These are phyloP conservation scores for Thera obeliscata DNA, from an alignment of 2,888 invertebrate species.

Conservation along the genomic window DNA sequence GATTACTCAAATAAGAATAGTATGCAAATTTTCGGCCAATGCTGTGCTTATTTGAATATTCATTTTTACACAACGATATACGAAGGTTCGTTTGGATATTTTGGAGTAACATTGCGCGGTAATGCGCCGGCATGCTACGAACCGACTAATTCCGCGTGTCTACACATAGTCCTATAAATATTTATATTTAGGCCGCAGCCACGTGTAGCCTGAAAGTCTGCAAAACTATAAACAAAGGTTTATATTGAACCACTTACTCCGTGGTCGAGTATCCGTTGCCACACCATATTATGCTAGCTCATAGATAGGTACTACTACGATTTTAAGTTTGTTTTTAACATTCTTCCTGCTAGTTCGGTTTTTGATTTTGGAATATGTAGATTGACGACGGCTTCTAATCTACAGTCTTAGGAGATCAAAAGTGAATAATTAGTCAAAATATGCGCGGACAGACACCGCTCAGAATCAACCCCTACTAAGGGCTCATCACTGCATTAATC, in stretches of 20 bases:
- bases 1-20: neutral
- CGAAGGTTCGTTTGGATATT: neutral
- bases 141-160: too few relatives aligned
- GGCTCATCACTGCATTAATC: conserved; percentile 57
- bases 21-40: neutral
- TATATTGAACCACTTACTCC: too few relatives aligned
- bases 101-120: neutral
- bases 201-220: too few relatives aligned
- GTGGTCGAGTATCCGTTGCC: too few relatives aligned
- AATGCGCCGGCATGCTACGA: too few relatives aligned
- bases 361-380: conserved; percentile 14
- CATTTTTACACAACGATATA: too few relatives aligned
- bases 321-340: neutral
- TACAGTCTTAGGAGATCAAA: conserved; percentile 24
- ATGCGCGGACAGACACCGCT: conserved; percentile 13
- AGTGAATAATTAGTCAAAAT: conserved; percentile 21
- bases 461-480: conserved; percentile 23
- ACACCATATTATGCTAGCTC: too few relatives aligned
- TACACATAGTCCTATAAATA: too few relatives aligned
- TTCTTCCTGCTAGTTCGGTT: neutral
- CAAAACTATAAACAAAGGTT: too few relatives aligned
- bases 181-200: too few relatives aligned
- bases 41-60: neutral
- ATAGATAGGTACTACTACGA: neutral
- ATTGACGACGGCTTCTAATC: conserved; percentile 3